phyloP scores from a whole-genome alignment of 2,797 vertebrate species.

The Stomatorhinus walkeri region DNA sequence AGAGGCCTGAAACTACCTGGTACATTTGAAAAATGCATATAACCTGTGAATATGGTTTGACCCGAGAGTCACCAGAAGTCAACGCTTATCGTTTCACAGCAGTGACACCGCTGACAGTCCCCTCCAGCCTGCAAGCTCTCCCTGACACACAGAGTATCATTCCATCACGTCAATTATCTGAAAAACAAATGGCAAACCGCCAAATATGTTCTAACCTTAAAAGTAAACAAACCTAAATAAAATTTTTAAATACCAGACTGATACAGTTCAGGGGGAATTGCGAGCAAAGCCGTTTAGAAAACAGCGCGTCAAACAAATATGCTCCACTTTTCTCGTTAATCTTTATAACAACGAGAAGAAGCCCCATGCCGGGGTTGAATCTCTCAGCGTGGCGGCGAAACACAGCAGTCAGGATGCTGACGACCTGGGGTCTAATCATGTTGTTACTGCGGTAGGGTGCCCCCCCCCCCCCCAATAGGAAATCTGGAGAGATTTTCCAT shows the following conservation, averaged over 20 bases:
- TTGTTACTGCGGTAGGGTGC: conserved; percentile 37
- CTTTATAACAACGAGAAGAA: background rate
- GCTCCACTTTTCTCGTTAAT: background rate
- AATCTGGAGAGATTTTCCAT: conserved; percentile 39
- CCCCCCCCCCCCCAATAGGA: conserved; percentile 22
- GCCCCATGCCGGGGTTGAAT: background rate
- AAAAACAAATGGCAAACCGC: background rate
- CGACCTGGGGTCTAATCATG: conserved; percentile 40
- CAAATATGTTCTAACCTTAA: background rate
- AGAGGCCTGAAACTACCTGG: background rate
- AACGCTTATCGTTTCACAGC: conserved; percentile 1
- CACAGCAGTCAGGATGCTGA: background rate
- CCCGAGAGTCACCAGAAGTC: background rate
- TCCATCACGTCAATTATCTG: background rate
- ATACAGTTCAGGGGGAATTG: conserved; percentile 19
- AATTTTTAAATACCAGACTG: background rate
- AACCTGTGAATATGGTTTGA: background rate
- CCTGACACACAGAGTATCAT: background rate
- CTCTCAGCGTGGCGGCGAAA: background rate
- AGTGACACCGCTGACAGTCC: background rate
- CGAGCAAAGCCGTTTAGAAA: background rate
- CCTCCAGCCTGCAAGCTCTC: background rate
- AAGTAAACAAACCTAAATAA: background rate
- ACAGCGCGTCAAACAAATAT: background rate
- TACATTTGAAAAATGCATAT: background rate